Evolutionary conservation across 2,797 vertebrate species (phyloP), one percentile per base, ranked within the genome.

Genomic region (Hephaestus fuliginosus): DNA sequence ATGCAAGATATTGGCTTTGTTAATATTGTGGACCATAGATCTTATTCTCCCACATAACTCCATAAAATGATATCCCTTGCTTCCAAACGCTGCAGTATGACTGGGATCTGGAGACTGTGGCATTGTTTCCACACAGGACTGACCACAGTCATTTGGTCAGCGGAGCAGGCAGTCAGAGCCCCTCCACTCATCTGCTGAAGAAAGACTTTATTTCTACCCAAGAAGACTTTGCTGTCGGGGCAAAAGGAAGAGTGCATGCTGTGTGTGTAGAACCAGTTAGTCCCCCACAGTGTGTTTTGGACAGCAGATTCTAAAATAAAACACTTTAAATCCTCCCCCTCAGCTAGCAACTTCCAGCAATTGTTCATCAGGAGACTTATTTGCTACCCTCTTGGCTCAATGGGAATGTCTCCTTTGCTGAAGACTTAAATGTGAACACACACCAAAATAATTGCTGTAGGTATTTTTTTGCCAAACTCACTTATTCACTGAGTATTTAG

Each of bases 291-390:
- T 87, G 91, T 94, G 88, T 89, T 93, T 91, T 89, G 64, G 87
- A 85, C 82, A 84, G 73, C 82, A 74, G 77, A 87, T 86, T 93
- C 86, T 88, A 93, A 96, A 94, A 93, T 91, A 92, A 94, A 95
- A 91, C 73, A 84, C 90, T 92, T 91, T 88, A 91, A 94, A 81
- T 79, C 87, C 90, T 87, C 65, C 91, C 89, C 88, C 89, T 94
- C 89, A 85, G 89, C 74, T 55, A 86, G 88, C 30, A 77, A 92
- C 93, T 96, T 96, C 95, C 95, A 94, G 92, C 91, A 95, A 96
- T 96, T 96, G 95, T 96, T 95, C 81, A 80, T 81, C 85, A 56
- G 61, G 66, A 90, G 87, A 88, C 92, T 92, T 94, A 95, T 95
- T 94, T 94, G 84, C 85, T 92, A 81, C 83, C 81, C 74, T 88